phyloP scores from a whole-genome alignment of 2,888 invertebrate species.

The Andricus quercusramuli region DNA sequence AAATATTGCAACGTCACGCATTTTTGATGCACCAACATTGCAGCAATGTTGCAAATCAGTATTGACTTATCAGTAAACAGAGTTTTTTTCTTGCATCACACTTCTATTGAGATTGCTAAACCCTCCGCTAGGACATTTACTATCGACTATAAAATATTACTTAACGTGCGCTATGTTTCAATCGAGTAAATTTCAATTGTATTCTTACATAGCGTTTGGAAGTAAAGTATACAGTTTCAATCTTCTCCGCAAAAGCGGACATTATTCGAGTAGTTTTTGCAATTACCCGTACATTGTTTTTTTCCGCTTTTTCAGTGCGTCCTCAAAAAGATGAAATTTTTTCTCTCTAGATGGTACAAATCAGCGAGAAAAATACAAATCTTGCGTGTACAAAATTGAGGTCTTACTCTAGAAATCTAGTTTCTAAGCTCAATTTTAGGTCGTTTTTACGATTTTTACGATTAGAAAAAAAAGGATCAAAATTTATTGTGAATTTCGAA shows the following conservation, averaged over 20 bases:
- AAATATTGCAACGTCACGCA: no score
- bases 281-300: conserved; percentile 26
- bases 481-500: no score
- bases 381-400: conserved; percentile 48
- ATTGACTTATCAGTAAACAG: no score
- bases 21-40: no score
- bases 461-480: no score
- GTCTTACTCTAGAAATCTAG: conserved; percentile 54
- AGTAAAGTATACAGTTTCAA: conserved; percentile 48
- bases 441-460: background rate
- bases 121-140: conserved; percentile 45
- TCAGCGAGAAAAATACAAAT: conserved; percentile 21
- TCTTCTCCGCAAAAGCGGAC: conserved; percentile 42
- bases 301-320: conserved; percentile 20
- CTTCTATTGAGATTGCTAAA: conserved; percentile 10
- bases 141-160: conserved; percentile 47
- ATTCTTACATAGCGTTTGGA: conserved; percentile 32
- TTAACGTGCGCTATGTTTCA: conserved; percentile 43
- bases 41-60: no score
- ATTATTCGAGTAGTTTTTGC: conserved; percentile 43
- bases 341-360: conserved; percentile 48
- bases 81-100: background rate
- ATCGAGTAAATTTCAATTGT: conserved; percentile 21
- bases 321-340: background rate
- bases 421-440: conserved; percentile 66